Evolutionary conservation across 2,888 invertebrate species (phyloP).

Genomic region (Drosophila cognata): DNA sequence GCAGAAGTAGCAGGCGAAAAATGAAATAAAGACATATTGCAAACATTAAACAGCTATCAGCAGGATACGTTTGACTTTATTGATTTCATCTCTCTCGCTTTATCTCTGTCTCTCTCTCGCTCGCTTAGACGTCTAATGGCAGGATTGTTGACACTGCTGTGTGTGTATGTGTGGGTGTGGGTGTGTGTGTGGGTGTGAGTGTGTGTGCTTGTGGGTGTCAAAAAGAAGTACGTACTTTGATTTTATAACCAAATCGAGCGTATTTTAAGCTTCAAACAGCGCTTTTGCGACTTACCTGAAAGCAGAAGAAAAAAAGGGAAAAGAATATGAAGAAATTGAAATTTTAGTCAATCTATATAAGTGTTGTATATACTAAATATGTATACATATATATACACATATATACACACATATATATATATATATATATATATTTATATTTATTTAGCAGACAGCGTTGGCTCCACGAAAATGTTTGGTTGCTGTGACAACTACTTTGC

Average conservation of each 20-base stretch:
- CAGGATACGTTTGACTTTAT: slow-evolving; percentile 78
- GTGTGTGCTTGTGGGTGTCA: slow-evolving; percentile 47
- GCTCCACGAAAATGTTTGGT: slow-evolving; percentile 54
- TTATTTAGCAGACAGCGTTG: slow-evolving; percentile 66
- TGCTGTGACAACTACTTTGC: slow-evolving; percentile 71
- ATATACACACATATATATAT: slow-evolving; percentile 57
- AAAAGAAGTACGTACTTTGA: slow-evolving; percentile 76
- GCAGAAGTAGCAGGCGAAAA: slow-evolving; percentile 5
- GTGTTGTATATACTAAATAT: slow-evolving; percentile 16
- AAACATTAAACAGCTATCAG: slow-evolving; percentile 81
- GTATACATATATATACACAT: slow-evolving; percentile 13
- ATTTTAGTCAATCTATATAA: slow-evolving; percentile 70
- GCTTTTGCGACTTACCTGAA: slow-evolving; percentile 65
- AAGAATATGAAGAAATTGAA: slow-evolving; percentile 65
- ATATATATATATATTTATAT: slow-evolving; percentile 46
- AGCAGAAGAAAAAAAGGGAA: slow-evolving; percentile 41
- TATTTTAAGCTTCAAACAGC: slow-evolving; percentile 35
- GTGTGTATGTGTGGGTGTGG: slow-evolving; percentile 12
- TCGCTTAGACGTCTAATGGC: slow-evolving; percentile 46
- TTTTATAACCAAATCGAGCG: slow-evolving; percentile 72
- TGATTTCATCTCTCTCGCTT: slow-evolving; percentile 65
- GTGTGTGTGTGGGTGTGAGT: slow-evolving; percentile 14
- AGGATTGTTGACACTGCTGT: slow-evolving; percentile 35
- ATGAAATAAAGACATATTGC: slow-evolving; percentile 79
- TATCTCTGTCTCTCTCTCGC: slow-evolving; percentile 1